Percentiles rank a stretch among this genome's conserved stretches.
These are phyloP conservation scores for Anser brachyrhynchus DNA, from an alignment of 2,113 vertebrate genomes.

Conservation along the genomic window DNA sequence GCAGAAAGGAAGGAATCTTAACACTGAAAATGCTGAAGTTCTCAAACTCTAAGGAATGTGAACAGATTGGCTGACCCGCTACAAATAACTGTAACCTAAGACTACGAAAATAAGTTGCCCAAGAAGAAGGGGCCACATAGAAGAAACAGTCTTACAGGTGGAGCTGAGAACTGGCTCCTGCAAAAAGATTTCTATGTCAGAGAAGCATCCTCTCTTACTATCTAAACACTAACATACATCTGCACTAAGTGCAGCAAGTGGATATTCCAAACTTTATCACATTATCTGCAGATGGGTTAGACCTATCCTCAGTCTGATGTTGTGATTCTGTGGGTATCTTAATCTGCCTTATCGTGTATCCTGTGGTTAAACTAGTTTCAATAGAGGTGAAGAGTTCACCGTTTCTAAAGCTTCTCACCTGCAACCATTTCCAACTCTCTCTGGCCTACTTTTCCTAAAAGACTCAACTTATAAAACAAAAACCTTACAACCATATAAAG, in stretches of 20 bases:
- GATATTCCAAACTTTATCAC: background rate
- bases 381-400: slow-evolving; percentile 9
- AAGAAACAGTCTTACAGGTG: too few relatives aligned
- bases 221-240: background rate
- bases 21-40: background rate
- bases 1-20: background rate
- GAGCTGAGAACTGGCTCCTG: background rate
- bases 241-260: background rate
- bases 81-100: background rate
- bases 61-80: background rate
- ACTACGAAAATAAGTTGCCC: background rate
- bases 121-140: background rate
- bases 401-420: background rate
- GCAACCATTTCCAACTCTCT: background rate
- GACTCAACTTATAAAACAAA: background rate
- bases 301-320: background rate
- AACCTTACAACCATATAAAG: background rate
- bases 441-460: background rate
- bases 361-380: background rate
- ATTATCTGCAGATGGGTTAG: background rate
- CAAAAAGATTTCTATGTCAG: background rate
- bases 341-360: background rate
- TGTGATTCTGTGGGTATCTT: background rate
- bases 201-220: background rate
- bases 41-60: background rate